phyloP scores from a whole-genome alignment of 1,140 invertebrate genomes.

The Xylocopa sonorina region DNA sequence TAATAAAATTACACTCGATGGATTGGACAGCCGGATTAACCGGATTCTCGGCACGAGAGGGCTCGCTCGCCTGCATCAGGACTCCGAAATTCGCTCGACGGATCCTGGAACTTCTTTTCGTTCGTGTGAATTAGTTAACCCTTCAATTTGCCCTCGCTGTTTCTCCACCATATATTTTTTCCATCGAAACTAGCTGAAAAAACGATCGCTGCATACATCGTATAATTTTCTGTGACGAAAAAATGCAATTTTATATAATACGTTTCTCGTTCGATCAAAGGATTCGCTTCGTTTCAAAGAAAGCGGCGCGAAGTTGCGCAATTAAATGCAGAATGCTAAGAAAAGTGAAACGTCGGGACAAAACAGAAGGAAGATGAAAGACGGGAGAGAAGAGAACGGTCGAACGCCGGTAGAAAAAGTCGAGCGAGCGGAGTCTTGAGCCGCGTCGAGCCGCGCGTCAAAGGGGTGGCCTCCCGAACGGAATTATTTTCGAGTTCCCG shows the following conservation, averaged over 20 bases:
- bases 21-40: conserved; percentile 28
- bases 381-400: not conserved
- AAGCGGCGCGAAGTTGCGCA: no score
- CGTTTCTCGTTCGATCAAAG: no score
- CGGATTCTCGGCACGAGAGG: conserved; percentile 7
- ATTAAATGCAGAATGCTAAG: no score
- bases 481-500: conserved; percentile 28
- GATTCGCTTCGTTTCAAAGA: no score
- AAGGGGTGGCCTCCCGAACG: not conserved
- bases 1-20: conserved; percentile 48
- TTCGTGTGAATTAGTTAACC: not conserved
- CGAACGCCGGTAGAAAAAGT: no score
- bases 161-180: not conserved
- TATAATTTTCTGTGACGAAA: no score
- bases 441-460: no score
- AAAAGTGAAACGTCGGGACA: not conserved
- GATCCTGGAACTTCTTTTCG: not conserved
- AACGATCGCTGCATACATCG: no score
- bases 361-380: not conserved
- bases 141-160: not conserved
- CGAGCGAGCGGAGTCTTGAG: not conserved
- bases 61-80: not conserved
- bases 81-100: not conserved
- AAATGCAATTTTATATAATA: no score
- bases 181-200: no score